A percentile compares a stretch with the other conserved stretches of the same genome.
These are phyloP conservation scores for Epirrhoe alternata DNA, from an alignment of 2,888 invertebrate species.

Conservation along the genomic window DNA sequence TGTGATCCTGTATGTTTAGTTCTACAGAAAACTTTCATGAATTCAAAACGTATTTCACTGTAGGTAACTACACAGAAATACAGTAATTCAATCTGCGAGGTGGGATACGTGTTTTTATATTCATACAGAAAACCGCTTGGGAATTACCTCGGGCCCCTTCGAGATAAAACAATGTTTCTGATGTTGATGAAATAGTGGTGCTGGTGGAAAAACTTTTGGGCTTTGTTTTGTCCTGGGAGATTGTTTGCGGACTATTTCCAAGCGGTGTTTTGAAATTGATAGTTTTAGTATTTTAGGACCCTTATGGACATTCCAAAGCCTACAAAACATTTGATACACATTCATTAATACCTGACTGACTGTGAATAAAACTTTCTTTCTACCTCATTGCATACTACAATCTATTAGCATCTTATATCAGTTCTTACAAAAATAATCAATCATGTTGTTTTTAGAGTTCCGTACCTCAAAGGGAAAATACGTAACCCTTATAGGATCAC, in stretches of 20 bases:
- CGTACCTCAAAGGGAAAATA: too few species aligned
- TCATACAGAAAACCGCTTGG: conserved; percentile 50
- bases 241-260: background rate
- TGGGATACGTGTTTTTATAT: conserved; percentile 49
- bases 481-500: too few species aligned
- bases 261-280: background rate
- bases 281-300: too few species aligned
- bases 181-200: conserved; percentile 14
- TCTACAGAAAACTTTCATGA: background rate
- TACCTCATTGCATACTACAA: too few species aligned
- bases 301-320: too few species aligned
- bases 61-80: background rate
- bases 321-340: too few species aligned
- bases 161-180: conserved; percentile 47
- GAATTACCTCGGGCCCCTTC: conserved; percentile 36
- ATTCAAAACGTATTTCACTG: background rate
- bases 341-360: too few species aligned
- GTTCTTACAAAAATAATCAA: too few species aligned
- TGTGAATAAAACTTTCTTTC: too few species aligned
- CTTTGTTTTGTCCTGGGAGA: conserved; percentile 6
- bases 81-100: conserved; percentile 49
- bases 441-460: too few species aligned
- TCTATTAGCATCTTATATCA: too few species aligned
- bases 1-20: too few species aligned
- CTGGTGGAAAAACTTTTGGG: conserved; percentile 6